Evolutionary conservation across 2,888 invertebrate genomes (phyloP).

Genomic region (Scaeva pyrastri): DNA sequence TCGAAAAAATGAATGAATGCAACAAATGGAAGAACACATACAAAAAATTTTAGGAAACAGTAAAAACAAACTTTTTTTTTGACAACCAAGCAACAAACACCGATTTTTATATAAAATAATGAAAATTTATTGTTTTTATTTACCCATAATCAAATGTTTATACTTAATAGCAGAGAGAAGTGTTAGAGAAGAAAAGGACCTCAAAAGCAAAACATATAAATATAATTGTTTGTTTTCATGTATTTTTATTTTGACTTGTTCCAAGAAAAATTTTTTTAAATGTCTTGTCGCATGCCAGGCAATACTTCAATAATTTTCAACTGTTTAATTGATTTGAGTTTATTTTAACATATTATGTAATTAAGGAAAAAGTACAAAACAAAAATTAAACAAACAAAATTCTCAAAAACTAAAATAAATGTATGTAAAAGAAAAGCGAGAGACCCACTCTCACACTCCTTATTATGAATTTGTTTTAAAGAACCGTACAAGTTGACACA

Average conservation of each 20-base stretch:
- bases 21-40: constrained; percentile 38
- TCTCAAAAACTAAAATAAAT: constrained; percentile 23
- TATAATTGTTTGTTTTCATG: constrained; percentile 12
- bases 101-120: constrained; percentile 22
- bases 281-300: constrained; percentile 66
- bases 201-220: constrained; percentile 36
- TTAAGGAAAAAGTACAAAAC: constrained; percentile 27
- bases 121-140: constrained; percentile 19
- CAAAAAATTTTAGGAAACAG: constrained; percentile 29
- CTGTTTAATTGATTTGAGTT: constrained; percentile 21
- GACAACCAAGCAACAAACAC: constrained; percentile 70
- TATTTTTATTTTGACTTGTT: not conserved
- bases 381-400: constrained; percentile 51
- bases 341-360: constrained; percentile 17
- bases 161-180: constrained; percentile 52
- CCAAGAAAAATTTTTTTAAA: constrained; percentile 26
- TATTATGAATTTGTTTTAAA: not conserved
- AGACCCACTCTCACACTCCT: too few relatives aligned
- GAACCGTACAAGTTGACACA: not conserved
- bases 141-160: constrained; percentile 33
- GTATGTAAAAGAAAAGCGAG: constrained; percentile 11
- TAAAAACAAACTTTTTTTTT: constrained; percentile 41
- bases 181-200: constrained; percentile 51
- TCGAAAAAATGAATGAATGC: constrained; percentile 34
- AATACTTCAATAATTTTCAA: constrained; percentile 50